phyloP scores from a whole-genome alignment of 2,888 invertebrate species.

The Reticulitermes lucifugus region DNA sequence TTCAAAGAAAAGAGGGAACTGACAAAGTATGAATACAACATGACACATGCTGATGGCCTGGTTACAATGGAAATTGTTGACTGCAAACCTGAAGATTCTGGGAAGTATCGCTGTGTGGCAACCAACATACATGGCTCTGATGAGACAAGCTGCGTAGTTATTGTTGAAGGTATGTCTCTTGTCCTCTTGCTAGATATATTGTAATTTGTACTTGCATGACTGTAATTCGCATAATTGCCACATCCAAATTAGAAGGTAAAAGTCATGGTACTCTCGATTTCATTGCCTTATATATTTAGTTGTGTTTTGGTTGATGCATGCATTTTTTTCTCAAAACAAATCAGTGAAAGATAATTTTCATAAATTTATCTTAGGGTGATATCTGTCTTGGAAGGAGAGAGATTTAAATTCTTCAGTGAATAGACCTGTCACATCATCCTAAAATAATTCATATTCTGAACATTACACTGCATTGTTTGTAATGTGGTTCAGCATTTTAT shows the following conservation, averaged over 20 bases:
- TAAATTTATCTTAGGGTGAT: no score
- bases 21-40: conserved; percentile 89
- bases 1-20: conserved; percentile 93
- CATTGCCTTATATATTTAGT: no score
- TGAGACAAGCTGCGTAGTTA: conserved; percentile 94
- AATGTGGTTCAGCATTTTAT: no score
- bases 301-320: no score
- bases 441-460: no score
- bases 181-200: not conserved
- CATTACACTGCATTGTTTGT: no score
- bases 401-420: no score
- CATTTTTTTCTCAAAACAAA: no score
- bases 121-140: conserved; percentile 94
- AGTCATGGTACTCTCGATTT: not conserved
- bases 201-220: not conserved
- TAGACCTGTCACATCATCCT: no score
- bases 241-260: not conserved
- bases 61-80: conserved; percentile 97
- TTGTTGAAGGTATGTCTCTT: conserved; percentile 84
- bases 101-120: conserved; percentile 95
- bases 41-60: conserved; percentile 94
- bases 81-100: conserved; percentile 94
- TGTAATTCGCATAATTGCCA: not conserved
- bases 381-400: no score
- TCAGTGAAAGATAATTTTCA: no score